Base-by-base conservation (phyloP, 2,797 vertebrate species). In the Catamblyrhynchus diadema region DNA sequence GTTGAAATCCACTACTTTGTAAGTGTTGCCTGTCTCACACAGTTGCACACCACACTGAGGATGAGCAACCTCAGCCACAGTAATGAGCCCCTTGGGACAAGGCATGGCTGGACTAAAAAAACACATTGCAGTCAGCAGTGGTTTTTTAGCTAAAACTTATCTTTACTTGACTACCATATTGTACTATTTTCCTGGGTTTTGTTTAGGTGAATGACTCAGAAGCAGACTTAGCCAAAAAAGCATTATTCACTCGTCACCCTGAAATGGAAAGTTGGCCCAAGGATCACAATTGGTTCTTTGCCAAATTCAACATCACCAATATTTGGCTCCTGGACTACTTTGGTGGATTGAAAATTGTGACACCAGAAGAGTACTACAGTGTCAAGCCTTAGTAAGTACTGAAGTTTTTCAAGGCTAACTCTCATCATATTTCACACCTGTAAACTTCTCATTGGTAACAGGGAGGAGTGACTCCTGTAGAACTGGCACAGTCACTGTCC, bases 311-410 rank as follows among this genome's bases (percentile, higher is more conserved):
- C 97, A 99, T 99, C 96, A 98, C 98, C 41, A 98, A 98, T 93
- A 98, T 99, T 92, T 99, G 99, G 99, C 98, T 99, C 44, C 79
- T 99, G 95, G 99, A 99, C 96, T 99, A 99, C 96, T 99, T 99
- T 13, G 99, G 99, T 9, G 99, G 99, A 23, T 95, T 99, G 71
- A 99, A 99, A 96, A 98, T 96, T 1, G 98, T 99, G 93, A 98
- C 98, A 1, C 98, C 99, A 0, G 98, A 99, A 20, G 98, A 99
- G 8, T 99, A 99, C 94, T 99, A 98, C 93, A 98, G 97, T 2
- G 98, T 98, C 24, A 93, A 97, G 5, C 98, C 98, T 5, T 97
- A 97, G 98, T 98, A 96, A 97, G 98, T 98, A 71, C 32, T 30
- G 47, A 12, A 37, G 44, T 57, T 84, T 50, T 83, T 64, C 14